Percentiles rank a stretch among this genome's conserved stretches.
These are phyloP conservation scores for Leptinotarsa juncta DNA, from an alignment of 2,888 invertebrate genomes.

Conservation along the genomic window DNA sequence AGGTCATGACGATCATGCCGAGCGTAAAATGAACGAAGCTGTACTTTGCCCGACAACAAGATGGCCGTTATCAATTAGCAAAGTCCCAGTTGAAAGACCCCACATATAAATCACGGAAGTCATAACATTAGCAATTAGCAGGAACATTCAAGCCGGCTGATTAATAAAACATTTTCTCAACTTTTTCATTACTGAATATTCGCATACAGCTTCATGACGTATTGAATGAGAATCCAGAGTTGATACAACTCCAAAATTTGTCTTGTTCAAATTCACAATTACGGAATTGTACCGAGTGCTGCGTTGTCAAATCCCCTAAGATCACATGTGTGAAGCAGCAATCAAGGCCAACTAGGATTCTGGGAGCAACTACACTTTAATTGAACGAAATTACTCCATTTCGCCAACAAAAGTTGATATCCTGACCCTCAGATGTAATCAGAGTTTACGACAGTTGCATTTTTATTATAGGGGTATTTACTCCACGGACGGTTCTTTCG, in stretches of 20 bases:
- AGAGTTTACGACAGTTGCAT: conserved; percentile 23
- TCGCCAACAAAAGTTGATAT: conserved; percentile 33
- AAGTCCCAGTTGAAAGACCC: no score
- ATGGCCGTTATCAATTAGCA: no score
- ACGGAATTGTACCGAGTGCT: conserved; percentile 16
- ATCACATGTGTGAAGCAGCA: conserved; percentile 31
- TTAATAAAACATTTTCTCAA: not conserved
- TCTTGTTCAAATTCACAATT: conserved; percentile 9
- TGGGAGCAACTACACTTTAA: conserved; percentile 31
- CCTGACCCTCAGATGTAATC: conserved; percentile 21
- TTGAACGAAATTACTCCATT: conserved; percentile 33
- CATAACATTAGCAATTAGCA: not conserved
- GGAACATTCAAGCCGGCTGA: not conserved
- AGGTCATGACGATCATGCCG: no score
- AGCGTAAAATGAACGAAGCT: no score
- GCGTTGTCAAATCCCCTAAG: conserved; percentile 27
- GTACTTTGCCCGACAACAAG: no score
- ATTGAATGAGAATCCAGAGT: not conserved
- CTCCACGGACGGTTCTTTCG: not conserved
- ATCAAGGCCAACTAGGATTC: conserved; percentile 32
- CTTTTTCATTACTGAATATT: not conserved
- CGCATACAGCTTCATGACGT: conserved; percentile 6
- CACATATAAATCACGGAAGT: no score
- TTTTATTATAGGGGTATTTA: conserved; percentile 4
- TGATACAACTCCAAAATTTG: conserved; percentile 20